Evolutionary conservation across 2,113 vertebrate genomes (phyloP).

Genomic region (Craseonycteris thonglongyai): DNA sequence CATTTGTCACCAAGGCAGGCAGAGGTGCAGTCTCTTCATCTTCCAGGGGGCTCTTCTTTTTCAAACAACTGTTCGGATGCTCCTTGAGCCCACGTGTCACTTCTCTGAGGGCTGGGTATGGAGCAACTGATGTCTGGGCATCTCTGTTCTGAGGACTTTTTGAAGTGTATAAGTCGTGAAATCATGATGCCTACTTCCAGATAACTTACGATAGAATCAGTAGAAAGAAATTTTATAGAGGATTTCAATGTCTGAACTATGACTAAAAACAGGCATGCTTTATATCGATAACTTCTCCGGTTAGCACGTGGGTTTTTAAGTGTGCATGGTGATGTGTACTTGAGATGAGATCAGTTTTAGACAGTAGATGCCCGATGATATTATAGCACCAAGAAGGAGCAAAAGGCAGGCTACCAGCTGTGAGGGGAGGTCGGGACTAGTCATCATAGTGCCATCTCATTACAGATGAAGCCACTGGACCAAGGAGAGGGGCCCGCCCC

Average conservation of each 20-base stretch:
- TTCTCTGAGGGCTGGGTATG: background rate
- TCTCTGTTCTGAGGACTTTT: background rate
- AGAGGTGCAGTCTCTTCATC: background rate
- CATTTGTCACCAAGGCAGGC: background rate
- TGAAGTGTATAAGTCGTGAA: background rate
- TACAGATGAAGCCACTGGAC: background rate
- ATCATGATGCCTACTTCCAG: background rate
- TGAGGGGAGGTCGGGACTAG: background rate
- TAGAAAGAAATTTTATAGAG: background rate
- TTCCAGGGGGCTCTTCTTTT: background rate
- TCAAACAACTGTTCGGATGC: background rate
- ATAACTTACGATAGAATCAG: background rate
- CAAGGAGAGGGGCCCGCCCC: background rate
- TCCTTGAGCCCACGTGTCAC: background rate
- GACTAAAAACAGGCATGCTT: background rate
- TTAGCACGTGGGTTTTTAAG: background rate
- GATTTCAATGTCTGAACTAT: background rate
- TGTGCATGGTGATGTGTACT: background rate
- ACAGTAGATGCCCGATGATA: background rate
- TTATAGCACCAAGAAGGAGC: background rate
- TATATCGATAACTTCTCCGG: background rate
- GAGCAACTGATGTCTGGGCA: background rate
- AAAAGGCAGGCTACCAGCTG: background rate
- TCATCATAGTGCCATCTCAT: background rate
- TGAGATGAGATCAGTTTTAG: background rate